Evolutionary conservation across 2,888 invertebrate species (phyloP).

Genomic region (Erebia epiphron): DNA sequence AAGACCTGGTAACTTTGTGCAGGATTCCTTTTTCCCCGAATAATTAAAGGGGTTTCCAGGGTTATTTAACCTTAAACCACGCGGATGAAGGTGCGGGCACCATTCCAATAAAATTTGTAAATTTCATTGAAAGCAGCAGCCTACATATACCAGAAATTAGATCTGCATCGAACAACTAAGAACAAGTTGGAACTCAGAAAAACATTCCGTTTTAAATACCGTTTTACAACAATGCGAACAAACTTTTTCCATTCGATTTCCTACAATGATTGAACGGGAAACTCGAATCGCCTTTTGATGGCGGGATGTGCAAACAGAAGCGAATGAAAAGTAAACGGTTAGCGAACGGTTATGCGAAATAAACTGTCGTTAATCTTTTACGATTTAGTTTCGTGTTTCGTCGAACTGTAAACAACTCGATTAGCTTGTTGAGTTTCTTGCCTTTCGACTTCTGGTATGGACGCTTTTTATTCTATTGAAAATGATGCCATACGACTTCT

Average conservation of each 20-base stretch:
- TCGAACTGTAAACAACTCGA: constrained; percentile 4
- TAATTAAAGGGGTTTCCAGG: too few species aligned
- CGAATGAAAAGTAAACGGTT: constrained; percentile 39
- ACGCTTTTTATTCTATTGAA: neutral
- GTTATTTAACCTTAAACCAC: too few species aligned
- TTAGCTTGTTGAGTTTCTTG: constrained; percentile 4
- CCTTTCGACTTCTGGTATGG: neutral
- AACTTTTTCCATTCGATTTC: constrained; percentile 35
- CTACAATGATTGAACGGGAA: constrained; percentile 36
- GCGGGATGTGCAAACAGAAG: constrained; percentile 39
- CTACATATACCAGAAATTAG: neutral
- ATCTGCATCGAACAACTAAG: neutral
- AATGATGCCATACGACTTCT: too few species aligned
- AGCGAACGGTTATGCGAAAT: constrained; percentile 10
- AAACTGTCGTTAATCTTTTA: constrained; percentile 31
- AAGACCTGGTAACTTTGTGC: too few species aligned
- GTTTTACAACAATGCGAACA: constrained; percentile 22
- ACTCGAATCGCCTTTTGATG: constrained; percentile 40
- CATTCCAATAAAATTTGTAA: neutral
- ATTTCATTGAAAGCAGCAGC: too few species aligned
- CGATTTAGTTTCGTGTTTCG: constrained; percentile 28
- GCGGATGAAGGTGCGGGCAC: too few species aligned
- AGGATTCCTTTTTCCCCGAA: too few species aligned
- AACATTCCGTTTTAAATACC: neutral
- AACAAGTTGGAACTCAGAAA: neutral